phyloP scores from a whole-genome alignment of 1,140 invertebrate species.

The Eueides isabella region DNA sequence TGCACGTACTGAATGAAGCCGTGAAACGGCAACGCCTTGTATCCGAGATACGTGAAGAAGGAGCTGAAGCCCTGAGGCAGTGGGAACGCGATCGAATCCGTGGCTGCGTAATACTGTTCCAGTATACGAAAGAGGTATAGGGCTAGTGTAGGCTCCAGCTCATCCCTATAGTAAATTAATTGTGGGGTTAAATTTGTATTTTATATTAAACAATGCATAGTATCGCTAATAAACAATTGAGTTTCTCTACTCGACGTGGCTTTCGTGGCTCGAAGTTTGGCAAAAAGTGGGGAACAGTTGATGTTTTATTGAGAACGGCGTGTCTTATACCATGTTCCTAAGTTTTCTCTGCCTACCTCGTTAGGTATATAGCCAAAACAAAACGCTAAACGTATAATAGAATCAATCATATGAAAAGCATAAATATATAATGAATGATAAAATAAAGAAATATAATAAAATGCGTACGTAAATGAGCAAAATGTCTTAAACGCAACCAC shows the following conservation, averaged over 20 bases:
- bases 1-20: slow-evolving; percentile 91
- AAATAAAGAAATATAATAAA: neutral
- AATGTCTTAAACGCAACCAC: neutral
- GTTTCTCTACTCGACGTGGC: too few species aligned
- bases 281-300: too few species aligned
- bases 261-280: too few species aligned
- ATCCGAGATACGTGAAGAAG: slow-evolving; percentile 93
- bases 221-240: too few species aligned
- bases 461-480: neutral
- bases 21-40: slow-evolving; percentile 87
- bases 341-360: too few species aligned
- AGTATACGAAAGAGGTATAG: slow-evolving; percentile 88
- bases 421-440: neutral
- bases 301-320: too few species aligned
- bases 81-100: slow-evolving; percentile 91
- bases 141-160: slow-evolving; percentile 86
- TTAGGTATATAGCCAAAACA: too few species aligned
- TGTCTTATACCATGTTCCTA: too few species aligned
- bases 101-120: slow-evolving; percentile 89
- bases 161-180: slow-evolving; percentile 83
- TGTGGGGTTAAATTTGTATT: too few species aligned
- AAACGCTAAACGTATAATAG: neutral
- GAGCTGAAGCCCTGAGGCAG: slow-evolving; percentile 92
- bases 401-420: neutral
- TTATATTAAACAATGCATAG: too few species aligned